Evolutionary conservation across 2,888 invertebrate genomes (phyloP), one percentile per base, ranked within the genome.

Genomic region (Standfussiana lucernea): DNA sequence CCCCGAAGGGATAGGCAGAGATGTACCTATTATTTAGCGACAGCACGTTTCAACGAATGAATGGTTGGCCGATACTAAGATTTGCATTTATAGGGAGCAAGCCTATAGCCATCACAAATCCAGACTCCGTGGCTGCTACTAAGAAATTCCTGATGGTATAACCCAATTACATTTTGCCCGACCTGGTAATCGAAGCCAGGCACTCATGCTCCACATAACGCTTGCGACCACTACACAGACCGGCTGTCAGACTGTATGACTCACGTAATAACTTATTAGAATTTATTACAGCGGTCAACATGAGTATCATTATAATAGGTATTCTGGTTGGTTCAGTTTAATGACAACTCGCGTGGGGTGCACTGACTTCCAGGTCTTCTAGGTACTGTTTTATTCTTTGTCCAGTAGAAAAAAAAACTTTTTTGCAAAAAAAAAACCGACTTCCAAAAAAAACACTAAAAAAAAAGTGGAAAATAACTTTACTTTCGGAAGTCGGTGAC

Each of bases 241-340:
- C 15, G 7, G 3, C 64, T 40, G 1, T 64, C 8, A 40, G 8
- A 40, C 15, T 24, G 61, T 64, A 40, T 82, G 59, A 71, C 6
- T 79, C 79, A 79, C 40, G 84, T 71, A 71, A 79, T 70, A 45
- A 40, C 59, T 35, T n/a, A 79, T 83, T 71, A 74, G 24, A 84
- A 82, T 84, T 82, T 74, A 82, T 83, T 71, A 72, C 59, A 47
- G 53, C 42, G n/a, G 11, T 47, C 77, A 2, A 50, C 67, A 21
- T n/a, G 47, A 50, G n/a, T 68, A 67, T 18, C 32, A 59, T 42
- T 15, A 4, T 45, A 37, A n/a, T 62, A 50, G 18, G 37, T 59
- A 62, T 69, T 69, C 59, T 24, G 53, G 61, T 73, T 68, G 24
- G n/a, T 35, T 59, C n/a, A 59, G n/a, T 70, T 45, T 50, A 37